Evolutionary conservation across 1,140 invertebrate genomes (phyloP).

Genomic region (Pseudobourletiella spinata): DNA sequence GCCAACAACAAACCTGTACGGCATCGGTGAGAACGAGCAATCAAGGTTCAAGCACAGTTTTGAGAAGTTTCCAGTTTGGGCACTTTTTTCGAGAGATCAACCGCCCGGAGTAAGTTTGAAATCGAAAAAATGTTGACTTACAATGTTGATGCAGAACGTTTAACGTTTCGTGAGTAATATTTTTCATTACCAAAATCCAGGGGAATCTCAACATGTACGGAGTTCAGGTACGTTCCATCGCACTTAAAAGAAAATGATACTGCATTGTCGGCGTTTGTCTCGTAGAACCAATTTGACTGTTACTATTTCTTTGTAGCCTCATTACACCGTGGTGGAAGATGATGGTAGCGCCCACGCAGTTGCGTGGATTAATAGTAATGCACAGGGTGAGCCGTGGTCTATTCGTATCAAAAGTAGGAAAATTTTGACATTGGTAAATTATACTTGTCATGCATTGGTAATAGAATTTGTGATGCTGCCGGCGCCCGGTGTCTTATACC

Average conservation of each 20-base stretch:
- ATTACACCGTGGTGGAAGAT: constrained; percentile 32
- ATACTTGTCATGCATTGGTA: no score
- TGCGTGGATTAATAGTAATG: constrained; percentile 37
- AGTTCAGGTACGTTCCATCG: constrained; percentile 36
- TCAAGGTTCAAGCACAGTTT: constrained; percentile 23
- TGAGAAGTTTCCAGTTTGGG: constrained; percentile 5
- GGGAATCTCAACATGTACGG: constrained; percentile 26
- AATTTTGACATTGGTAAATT: no score
- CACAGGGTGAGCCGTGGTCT: constrained; percentile 37
- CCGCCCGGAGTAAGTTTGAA: constrained; percentile 6
- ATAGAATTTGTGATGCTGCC: no score
- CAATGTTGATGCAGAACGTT: constrained; percentile 39
- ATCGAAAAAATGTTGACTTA: neutral
- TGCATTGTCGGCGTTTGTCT: neutral
- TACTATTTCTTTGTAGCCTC: constrained; percentile 2
- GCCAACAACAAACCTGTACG: constrained; percentile 46
- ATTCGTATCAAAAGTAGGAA: constrained; percentile 38
- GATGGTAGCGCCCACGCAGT: constrained; percentile 36
- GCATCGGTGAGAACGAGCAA: constrained; percentile 47
- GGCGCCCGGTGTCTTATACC: constrained; percentile 39
- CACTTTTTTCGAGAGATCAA: constrained; percentile 19
- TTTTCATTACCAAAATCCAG: no score
- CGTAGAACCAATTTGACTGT: neutral
- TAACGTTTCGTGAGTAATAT: constrained; percentile 28
- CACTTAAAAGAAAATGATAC: constrained; percentile 16